phyloP scores from a whole-genome alignment of 2,888 invertebrate genomes.

The Tetranychus truncatus region DNA sequence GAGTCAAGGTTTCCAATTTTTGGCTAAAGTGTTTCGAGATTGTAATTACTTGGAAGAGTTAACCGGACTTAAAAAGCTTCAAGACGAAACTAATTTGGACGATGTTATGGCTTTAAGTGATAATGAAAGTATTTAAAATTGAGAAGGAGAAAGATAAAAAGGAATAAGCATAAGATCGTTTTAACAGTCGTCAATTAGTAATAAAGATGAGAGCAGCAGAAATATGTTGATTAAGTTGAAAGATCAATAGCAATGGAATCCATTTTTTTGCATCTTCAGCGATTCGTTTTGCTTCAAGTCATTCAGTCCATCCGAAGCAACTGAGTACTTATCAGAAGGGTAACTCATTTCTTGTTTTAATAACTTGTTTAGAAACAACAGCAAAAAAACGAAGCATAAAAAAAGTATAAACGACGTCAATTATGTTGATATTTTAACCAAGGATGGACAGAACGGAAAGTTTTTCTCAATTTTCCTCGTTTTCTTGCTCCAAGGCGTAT shows the following conservation, averaged over 20 bases:
- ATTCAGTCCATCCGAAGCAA: not conserved
- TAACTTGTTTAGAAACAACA: not conserved
- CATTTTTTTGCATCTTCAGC: not conserved
- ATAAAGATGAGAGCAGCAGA: not conserved
- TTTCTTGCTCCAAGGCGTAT: not conserved
- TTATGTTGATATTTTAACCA: not conserved
- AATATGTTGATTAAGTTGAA: not conserved
- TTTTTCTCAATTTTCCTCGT: not conserved
- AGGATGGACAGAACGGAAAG: not conserved
- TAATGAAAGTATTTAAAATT: conserved; percentile 10
- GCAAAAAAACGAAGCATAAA: not conserved
- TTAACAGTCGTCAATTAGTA: too few species aligned
- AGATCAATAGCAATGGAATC: not conserved
- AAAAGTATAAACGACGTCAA: not conserved
- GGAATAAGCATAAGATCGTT: too few species aligned
- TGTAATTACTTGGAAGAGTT: conserved; percentile 64
- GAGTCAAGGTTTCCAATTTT: conserved; percentile 47
- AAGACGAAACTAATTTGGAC: conserved; percentile 31
- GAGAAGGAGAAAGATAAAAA: not conserved
- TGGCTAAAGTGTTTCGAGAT: conserved; percentile 58
- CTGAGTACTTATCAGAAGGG: not conserved
- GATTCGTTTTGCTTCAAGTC: not conserved
- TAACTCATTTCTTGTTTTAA: not conserved
- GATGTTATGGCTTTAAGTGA: conserved; percentile 28
- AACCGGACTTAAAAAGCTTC: conserved; percentile 50